These are phyloP conservation scores for Tragulus kanchil DNA, from an alignment of 2,113 vertebrate species.

Conservation along the genomic window DNA sequence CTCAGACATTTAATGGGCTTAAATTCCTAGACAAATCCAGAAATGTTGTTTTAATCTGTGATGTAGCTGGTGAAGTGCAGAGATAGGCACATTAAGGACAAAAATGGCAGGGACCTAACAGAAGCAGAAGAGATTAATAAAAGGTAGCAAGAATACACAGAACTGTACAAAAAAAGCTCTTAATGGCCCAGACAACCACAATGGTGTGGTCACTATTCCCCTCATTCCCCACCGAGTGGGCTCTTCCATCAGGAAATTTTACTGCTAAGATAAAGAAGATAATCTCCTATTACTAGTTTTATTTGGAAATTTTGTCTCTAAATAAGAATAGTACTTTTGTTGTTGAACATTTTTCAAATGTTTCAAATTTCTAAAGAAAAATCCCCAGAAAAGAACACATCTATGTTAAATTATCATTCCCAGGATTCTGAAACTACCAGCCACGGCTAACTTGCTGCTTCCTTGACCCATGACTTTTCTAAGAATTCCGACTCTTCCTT, in stretches of 20 bases:
- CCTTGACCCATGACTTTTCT: not conserved
- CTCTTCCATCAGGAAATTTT: no score
- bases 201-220: no score
- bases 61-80: not conserved
- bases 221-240: no score
- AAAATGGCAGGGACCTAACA: no score
- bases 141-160: no score
- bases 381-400: not conserved
- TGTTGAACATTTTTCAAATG: not conserved
- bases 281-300: not conserved
- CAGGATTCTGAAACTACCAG: not conserved
- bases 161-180: no score
- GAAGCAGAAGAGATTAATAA: no score
- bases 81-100: no score
- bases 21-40: not conserved
- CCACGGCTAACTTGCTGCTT: not conserved
- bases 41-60: not conserved
- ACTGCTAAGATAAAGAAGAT: no score
- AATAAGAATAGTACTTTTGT: not conserved
- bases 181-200: no score
- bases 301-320: not conserved
- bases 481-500: constrained; percentile 16
- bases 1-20: not conserved
- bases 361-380: constrained; percentile 33
- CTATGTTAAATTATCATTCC: not conserved